Percentiles rank a stretch among this genome's conserved stretches.
These are phyloP conservation scores for Plecturocebus donacophilus DNA, from an alignment of 2,113 vertebrate species.

Conservation along the genomic window DNA sequence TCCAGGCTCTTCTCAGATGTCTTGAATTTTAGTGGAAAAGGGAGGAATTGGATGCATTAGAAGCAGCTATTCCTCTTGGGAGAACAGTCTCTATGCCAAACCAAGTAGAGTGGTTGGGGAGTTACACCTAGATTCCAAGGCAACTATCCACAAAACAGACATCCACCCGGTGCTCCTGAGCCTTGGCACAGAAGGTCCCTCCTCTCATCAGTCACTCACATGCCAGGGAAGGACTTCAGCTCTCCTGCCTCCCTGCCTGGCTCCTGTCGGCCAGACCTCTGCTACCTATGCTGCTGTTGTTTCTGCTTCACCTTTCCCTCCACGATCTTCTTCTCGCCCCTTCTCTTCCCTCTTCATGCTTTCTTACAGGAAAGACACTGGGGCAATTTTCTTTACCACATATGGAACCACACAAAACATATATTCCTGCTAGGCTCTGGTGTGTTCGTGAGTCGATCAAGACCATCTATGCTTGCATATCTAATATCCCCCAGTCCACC, in stretches of 20 bases:
- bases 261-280: slow-evolving; percentile 63
- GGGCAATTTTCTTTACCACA: slow-evolving; percentile 71
- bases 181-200: neutral
- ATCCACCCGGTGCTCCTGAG: neutral
- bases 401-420: slow-evolving; percentile 67
- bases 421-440: slow-evolving; percentile 65
- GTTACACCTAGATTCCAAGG: slow-evolving; percentile 50
- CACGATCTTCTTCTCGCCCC: slow-evolving; percentile 23
- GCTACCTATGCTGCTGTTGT: slow-evolving; percentile 37
- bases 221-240: slow-evolving; percentile 40
- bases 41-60: slow-evolving; percentile 16
- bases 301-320: slow-evolving; percentile 70
- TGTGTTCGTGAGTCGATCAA: slow-evolving; percentile 61
- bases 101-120: neutral
- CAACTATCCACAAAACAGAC: neutral
- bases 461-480: slow-evolving; percentile 68
- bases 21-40: slow-evolving; percentile 19
- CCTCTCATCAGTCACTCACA: slow-evolving; percentile 26
- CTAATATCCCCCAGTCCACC: slow-evolving; percentile 54
- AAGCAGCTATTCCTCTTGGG: neutral
- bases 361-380: slow-evolving; percentile 63
- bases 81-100: neutral
- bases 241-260: neutral
- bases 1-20: neutral
- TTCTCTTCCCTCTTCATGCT: slow-evolving; percentile 4